Conservation (phyloP, 2,113 vertebrate species). For the Camelus dromedarius region DNA sequence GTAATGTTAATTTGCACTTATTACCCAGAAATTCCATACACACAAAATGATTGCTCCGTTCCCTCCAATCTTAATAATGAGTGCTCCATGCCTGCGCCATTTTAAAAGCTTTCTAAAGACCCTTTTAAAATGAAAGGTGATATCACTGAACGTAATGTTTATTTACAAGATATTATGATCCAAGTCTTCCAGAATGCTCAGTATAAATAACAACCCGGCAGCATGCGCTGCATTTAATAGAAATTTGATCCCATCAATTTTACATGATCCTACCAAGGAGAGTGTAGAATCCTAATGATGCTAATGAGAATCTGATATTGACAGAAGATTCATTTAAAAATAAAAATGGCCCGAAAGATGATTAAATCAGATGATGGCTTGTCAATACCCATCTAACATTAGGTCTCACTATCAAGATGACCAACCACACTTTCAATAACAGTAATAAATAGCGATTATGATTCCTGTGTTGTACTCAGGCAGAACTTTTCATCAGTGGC, state of each 20-base stretch:
- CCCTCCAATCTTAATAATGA: conserved; percentile 66
- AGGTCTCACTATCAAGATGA: conserved; percentile 5
- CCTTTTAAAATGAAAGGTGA: conserved; percentile 81
- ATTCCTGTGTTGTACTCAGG: background rate
- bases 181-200: conserved; percentile 73
- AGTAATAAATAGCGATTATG: conserved; percentile 34
- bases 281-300: conserved; percentile 58
- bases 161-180: conserved; percentile 73
- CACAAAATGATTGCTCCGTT: conserved; percentile 49
- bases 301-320: conserved; percentile 74
- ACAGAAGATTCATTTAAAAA: conserved; percentile 75
- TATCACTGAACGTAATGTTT: conserved; percentile 69
- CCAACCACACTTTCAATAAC: background rate
- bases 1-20: conserved; percentile 69
- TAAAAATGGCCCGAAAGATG: conserved; percentile 60
- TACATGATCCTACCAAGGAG: conserved; percentile 62
- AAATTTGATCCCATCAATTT: conserved; percentile 78
- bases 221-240: conserved; percentile 61
- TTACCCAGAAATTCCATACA: conserved; percentile 70
- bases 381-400: conserved; percentile 43
- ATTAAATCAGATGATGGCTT: conserved; percentile 56
- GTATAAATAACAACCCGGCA: conserved; percentile 69
- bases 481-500: background rate
- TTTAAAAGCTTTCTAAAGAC: conserved; percentile 81
- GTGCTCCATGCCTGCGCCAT: background rate